Conservation (phyloP, 2,888 invertebrate genomes). For the Caenorhabditis sp. region DNA sequence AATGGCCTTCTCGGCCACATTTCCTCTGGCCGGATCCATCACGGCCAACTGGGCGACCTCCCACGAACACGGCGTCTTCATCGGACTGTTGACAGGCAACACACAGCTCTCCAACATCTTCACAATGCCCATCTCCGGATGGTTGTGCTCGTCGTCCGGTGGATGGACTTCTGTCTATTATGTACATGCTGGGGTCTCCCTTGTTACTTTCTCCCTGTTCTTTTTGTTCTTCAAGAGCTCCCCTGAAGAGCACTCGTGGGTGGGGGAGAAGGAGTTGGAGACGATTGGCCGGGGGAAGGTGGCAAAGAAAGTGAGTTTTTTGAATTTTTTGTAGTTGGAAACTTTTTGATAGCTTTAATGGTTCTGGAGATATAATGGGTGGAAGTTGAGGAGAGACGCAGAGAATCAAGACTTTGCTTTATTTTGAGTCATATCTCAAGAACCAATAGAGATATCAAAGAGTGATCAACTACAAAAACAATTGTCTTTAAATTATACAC, state of each 20-base stretch:
- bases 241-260: constrained; percentile 64
- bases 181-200: constrained; percentile 63
- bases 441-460: not conserved
- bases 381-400: too few species aligned
- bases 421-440: not conserved
- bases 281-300: constrained; percentile 49
- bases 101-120: constrained; percentile 70
- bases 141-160: constrained; percentile 64
- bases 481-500: not conserved
- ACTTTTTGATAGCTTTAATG: not conserved
- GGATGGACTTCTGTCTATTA: constrained; percentile 72
- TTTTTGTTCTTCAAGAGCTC: constrained; percentile 58
- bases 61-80: constrained; percentile 69
- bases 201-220: constrained; percentile 54
- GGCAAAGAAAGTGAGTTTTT: constrained; percentile 16
- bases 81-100: constrained; percentile 68
- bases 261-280: constrained; percentile 61
- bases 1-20: constrained; percentile 69
- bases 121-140: constrained; percentile 70
- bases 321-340: not conserved
- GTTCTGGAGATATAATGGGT: not conserved
- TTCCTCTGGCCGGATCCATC: constrained; percentile 67
- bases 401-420: too few species aligned
- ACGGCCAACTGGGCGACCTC: constrained; percentile 69
- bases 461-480: too few species aligned